These are phyloP conservation scores for Entomyzon cyanotis DNA, from an alignment of 2,113 vertebrate species.

Conservation along the genomic window DNA sequence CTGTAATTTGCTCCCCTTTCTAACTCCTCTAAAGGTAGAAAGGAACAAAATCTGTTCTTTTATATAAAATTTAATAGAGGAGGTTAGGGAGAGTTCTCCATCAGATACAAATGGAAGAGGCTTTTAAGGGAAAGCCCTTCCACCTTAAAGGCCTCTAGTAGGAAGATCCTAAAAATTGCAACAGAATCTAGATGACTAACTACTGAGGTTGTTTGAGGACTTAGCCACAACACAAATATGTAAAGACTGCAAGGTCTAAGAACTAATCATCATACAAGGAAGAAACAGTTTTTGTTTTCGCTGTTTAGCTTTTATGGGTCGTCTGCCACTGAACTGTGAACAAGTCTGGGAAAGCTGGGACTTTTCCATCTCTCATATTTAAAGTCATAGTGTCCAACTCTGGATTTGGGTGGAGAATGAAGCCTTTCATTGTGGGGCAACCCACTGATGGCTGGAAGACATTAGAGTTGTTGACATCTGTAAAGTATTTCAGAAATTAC, in stretches of 20 bases:
- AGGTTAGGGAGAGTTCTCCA: background rate
- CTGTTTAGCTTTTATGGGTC: background rate
- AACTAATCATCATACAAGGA: background rate
- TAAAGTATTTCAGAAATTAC: constrained; percentile 34
- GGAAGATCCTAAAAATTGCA: constrained; percentile 17
- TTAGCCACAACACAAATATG: constrained; percentile 3
- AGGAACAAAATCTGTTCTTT: background rate
- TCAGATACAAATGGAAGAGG: background rate
- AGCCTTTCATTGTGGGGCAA: background rate
- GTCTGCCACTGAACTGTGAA: constrained; percentile 1
- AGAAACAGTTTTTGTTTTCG: background rate
- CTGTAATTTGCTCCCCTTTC: background rate
- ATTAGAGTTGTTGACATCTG: constrained; percentile 41
- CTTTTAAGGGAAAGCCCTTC: background rate
- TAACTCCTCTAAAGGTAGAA: background rate
- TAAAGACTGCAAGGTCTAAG: background rate
- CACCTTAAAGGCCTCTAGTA: background rate
- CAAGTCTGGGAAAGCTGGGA: constrained; percentile 20
- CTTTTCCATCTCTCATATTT: background rate
- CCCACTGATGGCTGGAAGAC: background rate
- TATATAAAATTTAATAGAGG: background rate
- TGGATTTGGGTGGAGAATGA: background rate
- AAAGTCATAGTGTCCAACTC: background rate
- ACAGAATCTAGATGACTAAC: background rate
- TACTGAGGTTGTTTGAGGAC: background rate